phyloP scores from a whole-genome alignment of 2,888 invertebrate genomes.

The Caenorhabditis sp. region DNA sequence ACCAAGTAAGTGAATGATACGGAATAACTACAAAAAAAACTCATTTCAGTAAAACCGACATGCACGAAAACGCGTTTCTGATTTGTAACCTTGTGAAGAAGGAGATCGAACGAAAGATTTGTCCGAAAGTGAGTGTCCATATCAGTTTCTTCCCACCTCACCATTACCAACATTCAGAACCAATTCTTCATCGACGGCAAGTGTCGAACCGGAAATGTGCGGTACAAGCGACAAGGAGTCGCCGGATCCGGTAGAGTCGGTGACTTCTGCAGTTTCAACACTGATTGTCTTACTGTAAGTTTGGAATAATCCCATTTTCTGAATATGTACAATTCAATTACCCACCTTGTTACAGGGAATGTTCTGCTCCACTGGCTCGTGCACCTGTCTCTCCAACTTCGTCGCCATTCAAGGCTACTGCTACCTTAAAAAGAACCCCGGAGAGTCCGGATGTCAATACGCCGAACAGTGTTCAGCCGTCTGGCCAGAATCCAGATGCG shows the following conservation, averaged over 20 bases:
- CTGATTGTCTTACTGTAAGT: conserved; percentile 81
- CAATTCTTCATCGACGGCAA: conserved; percentile 79
- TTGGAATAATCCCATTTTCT: not conserved
- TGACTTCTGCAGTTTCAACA: conserved; percentile 82
- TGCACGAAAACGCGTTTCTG: conserved; percentile 80
- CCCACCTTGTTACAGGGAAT: conserved; percentile 74
- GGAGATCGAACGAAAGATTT: conserved; percentile 73
- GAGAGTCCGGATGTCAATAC: conserved; percentile 82
- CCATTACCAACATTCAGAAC: too few relatives aligned
- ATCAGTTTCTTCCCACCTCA: too few relatives aligned
- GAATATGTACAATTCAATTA: not conserved
- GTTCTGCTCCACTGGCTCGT: conserved; percentile 83
- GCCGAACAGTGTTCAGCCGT: conserved; percentile 82
- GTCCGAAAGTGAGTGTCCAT: conserved; percentile 55
- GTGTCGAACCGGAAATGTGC: conserved; percentile 75
- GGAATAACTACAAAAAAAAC: not conserved
- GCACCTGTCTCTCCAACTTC: conserved; percentile 82
- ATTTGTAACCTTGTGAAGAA: conserved; percentile 76
- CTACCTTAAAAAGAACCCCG: conserved; percentile 82
- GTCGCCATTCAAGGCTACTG: conserved; percentile 83
- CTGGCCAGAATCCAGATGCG: conserved; percentile 81
- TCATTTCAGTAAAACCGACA: conserved; percentile 78
- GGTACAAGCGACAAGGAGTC: conserved; percentile 81
- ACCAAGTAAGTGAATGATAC: conserved; percentile 68
- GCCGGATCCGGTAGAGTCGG: conserved; percentile 82